Percentiles rank a stretch among this genome's conserved stretches.
Conservation (phyloP, 1,140 invertebrate species). For the Drepana arcuata region DNA sequence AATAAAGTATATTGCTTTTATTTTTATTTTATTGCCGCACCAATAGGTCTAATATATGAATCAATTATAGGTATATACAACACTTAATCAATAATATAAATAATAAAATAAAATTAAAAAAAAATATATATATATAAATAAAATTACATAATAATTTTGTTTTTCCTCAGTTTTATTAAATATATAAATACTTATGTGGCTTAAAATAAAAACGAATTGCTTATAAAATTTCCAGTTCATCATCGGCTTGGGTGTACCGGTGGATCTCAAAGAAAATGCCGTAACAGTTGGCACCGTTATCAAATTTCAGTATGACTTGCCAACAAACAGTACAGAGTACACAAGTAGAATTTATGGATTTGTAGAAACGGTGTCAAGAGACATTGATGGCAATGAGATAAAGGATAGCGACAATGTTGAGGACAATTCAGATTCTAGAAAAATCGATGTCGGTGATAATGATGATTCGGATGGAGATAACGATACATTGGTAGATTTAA, state of each 20-base stretch:
- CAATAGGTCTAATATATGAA: no score
- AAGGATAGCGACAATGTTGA: slow-evolving; percentile 21
- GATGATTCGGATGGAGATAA: slow-evolving; percentile 22
- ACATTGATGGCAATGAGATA: slow-evolving; percentile 33
- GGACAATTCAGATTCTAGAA: slow-evolving; percentile 5
- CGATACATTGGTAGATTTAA: slow-evolving; percentile 54
- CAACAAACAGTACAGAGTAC: slow-evolving; percentile 74
- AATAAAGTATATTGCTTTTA: no score
- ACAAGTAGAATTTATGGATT: slow-evolving; percentile 74
- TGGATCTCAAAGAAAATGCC: slow-evolving; percentile 75
- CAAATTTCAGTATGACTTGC: slow-evolving; percentile 75
- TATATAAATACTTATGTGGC: no score
- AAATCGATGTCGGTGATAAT: slow-evolving; percentile 7
- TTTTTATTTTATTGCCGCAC: no score
- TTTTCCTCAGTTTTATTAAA: no score
- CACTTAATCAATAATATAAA: no score
- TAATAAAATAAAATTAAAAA: no score
- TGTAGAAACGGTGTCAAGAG: slow-evolving; percentile 51
- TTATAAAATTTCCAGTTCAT: no score
- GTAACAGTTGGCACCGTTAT: slow-evolving; percentile 77
- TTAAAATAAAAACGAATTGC: no score
- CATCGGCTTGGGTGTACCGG: slow-evolving; percentile 76
- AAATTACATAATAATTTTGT: no score
- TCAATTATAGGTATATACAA: no score
- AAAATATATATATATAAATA: no score